phyloP scores from a whole-genome alignment of 2,113 vertebrate genomes.

The Antechinus flavipes region DNA sequence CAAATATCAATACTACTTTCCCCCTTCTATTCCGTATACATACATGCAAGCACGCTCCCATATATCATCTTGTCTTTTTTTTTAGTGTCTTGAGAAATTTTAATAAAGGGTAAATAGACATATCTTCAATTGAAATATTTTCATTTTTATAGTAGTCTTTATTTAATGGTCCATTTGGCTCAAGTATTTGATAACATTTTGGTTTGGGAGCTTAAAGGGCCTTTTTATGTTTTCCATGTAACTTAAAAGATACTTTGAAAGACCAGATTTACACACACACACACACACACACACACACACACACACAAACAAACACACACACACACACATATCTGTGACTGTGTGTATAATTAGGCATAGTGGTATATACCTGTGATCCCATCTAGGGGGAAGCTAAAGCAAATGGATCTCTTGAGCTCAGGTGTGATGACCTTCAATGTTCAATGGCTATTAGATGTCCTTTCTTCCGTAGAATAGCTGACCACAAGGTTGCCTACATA shows the following conservation, averaged over 20 bases:
- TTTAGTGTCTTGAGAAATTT: background rate
- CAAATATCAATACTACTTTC: background rate
- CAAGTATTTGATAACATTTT: conserved; percentile 41
- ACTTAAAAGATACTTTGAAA: conserved; percentile 41
- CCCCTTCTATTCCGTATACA: no score
- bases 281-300: background rate
- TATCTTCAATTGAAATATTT: background rate
- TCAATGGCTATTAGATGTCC: background rate
- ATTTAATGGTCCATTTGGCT: conserved; percentile 44
- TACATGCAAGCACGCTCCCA: background rate
- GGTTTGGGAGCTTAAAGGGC: conserved; percentile 39
- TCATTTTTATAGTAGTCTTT: conserved; percentile 13
- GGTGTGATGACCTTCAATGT: background rate
- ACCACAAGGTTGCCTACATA: background rate
- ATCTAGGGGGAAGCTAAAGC: background rate
- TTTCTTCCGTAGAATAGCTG: background rate
- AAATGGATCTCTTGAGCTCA: background rate
- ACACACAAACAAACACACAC: background rate
- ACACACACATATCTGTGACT: no score
- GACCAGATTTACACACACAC: conserved; percentile 10
- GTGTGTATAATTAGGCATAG: no score
- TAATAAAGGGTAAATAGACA: conserved; percentile 43
- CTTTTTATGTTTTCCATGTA: conserved; percentile 47
- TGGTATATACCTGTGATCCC: background rate
- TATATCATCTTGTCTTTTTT: background rate